phyloP scores from a whole-genome alignment of 2,888 invertebrate species.

The Apomyelois bistriatella region DNA sequence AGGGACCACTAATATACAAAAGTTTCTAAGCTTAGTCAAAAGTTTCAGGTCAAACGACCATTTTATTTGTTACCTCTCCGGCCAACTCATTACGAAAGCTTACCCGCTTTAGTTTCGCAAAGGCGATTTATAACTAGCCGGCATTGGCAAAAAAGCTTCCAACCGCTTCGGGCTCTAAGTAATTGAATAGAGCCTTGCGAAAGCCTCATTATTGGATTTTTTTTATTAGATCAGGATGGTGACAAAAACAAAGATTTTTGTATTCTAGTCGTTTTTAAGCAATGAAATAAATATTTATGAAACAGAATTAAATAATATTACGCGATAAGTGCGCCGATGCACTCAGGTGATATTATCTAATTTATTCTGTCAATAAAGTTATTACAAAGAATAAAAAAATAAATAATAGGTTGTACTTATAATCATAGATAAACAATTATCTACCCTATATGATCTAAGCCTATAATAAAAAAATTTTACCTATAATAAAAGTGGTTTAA shows the following conservation, averaged over 20 bases:
- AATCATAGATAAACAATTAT: no score
- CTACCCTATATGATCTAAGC: no score
- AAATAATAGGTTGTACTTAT: no score
- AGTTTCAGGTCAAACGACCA: background rate
- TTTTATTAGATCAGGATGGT: background rate
- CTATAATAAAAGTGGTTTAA: no score
- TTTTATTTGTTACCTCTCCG: background rate
- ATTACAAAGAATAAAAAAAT: no score
- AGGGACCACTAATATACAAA: background rate
- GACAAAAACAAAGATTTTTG: background rate
- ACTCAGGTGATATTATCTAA: no score
- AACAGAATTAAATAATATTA: no score
- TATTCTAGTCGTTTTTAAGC: no score
- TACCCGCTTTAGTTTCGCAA: constrained; percentile 3
- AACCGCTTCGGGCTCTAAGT: constrained; percentile 5
- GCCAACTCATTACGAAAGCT: background rate
- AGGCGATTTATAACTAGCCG: constrained; percentile 5
- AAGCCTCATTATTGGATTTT: constrained; percentile 6
- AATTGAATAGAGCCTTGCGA: constrained; percentile 3
- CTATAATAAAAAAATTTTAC: no score
- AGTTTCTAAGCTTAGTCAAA: background rate
- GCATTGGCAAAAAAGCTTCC: constrained; percentile 1
- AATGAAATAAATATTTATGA: no score
- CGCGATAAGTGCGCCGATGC: no score
- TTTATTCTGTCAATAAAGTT: no score